phyloP scores from a whole-genome alignment of 2,797 vertebrate species.

The Merluccius polli region DNA sequence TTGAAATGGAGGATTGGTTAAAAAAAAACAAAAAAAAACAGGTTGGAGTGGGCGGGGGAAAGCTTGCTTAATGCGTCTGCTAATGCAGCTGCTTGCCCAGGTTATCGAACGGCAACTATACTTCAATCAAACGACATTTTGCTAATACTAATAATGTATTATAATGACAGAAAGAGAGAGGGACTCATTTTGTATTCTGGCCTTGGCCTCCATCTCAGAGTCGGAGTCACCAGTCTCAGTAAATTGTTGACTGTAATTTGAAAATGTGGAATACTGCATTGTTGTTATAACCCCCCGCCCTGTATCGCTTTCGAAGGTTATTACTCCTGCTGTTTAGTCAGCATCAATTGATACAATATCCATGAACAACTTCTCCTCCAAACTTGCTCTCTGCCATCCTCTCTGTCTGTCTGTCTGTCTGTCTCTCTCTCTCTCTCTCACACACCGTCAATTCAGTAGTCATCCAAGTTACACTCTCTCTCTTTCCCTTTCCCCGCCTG shows the following conservation, averaged over 20 bases:
- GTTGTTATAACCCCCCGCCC: too few relatives aligned
- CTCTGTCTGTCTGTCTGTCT: background rate
- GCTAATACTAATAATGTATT: background rate
- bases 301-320: too few relatives aligned
- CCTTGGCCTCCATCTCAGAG: background rate
- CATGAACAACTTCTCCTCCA: background rate
- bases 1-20: too few relatives aligned
- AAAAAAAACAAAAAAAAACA: constrained; percentile 5
- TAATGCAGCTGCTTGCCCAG: background rate
- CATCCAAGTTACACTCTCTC: background rate
- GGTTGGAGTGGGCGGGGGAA: constrained; percentile 15
- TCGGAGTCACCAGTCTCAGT: too few relatives aligned
- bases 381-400: background rate
- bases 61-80: constrained; percentile 15
- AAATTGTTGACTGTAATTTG: too few relatives aligned
- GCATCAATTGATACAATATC: background rate
- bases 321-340: background rate
- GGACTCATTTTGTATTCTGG: background rate
- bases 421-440: background rate
- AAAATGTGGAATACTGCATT: too few relatives aligned
- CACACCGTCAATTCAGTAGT: too few relatives aligned
- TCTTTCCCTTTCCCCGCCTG: constrained; percentile 14
- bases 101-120: background rate
- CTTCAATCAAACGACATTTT: background rate
- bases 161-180: background rate